Evolutionary conservation across 2,113 vertebrate genomes (phyloP).

Genomic region (Tonatia bakeri): DNA sequence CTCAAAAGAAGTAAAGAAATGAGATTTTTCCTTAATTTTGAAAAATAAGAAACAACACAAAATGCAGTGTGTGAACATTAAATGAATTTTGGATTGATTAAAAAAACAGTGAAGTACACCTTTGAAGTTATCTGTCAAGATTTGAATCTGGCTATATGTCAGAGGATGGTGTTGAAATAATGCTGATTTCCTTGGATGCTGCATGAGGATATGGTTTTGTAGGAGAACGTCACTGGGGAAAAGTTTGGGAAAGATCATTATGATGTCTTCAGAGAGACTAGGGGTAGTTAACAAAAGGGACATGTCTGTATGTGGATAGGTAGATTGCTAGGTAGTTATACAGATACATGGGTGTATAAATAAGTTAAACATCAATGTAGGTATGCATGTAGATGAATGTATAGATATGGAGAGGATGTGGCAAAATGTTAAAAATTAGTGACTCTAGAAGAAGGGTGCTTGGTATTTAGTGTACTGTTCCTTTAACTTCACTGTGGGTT

Average conservation of each 20-base stretch:
- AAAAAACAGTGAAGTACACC: background rate
- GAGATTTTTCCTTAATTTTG: background rate
- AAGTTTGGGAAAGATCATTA: background rate
- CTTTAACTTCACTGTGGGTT: background rate
- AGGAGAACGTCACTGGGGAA: background rate
- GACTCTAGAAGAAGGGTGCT: background rate
- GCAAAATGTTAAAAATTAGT: background rate
- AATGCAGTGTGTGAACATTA: background rate
- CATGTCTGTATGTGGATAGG: background rate
- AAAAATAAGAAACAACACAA: background rate
- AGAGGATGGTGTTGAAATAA: background rate
- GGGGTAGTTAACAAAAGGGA: background rate
- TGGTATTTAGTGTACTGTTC: background rate
- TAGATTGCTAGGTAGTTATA: background rate
- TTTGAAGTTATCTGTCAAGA: background rate
- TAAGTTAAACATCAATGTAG: background rate
- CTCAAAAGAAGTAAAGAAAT: background rate
- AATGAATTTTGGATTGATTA: background rate
- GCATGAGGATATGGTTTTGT: accelerated
- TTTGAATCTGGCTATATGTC: background rate
- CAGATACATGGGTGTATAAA: too few relatives aligned
- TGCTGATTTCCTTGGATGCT: background rate
- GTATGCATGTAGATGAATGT: background rate
- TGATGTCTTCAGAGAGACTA: background rate
- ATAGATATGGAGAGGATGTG: background rate